Conservation (phyloP, 2,113 vertebrate species). For the Nycticryphes semicollaris region DNA sequence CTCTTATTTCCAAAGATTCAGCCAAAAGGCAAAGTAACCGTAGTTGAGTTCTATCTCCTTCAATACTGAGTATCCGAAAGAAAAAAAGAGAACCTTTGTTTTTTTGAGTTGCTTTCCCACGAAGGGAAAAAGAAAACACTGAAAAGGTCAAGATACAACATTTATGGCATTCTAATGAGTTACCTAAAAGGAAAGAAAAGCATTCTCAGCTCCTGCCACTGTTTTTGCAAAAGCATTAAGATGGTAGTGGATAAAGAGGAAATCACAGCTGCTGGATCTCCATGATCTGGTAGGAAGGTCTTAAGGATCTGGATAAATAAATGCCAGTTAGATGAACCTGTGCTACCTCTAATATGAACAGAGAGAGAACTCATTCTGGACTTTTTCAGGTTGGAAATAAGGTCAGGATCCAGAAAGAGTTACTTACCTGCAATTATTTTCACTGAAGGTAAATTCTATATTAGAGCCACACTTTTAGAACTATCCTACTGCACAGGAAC, state of each 20-base stretch:
- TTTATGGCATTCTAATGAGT: not conserved
- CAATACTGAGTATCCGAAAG: not conserved
- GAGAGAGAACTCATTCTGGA: not conserved
- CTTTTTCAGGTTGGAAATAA: not conserved
- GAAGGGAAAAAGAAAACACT: not conserved
- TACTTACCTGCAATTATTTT: slow-evolving; percentile 64
- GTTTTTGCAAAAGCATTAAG: not conserved
- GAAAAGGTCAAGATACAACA: not conserved
- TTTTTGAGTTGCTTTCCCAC: not conserved
- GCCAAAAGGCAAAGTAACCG: not conserved
- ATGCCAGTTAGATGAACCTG: not conserved
- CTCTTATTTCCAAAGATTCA: not conserved
- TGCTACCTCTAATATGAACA: not conserved
- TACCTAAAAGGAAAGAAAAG: not conserved
- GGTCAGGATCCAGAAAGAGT: not conserved
- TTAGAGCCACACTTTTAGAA: slow-evolving; percentile 58
- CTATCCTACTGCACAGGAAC: not conserved
- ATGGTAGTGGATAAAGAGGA: not conserved
- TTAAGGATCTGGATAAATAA: not conserved
- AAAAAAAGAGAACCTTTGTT: fast-evolving
- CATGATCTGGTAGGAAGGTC: not conserved
- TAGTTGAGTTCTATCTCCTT: not conserved
- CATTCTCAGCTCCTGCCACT: not conserved
- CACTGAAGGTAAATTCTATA: slow-evolving; percentile 64
- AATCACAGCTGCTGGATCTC: not conserved